phyloP scores from a whole-genome alignment of 2,113 vertebrate species.

The Abramis brama region DNA sequence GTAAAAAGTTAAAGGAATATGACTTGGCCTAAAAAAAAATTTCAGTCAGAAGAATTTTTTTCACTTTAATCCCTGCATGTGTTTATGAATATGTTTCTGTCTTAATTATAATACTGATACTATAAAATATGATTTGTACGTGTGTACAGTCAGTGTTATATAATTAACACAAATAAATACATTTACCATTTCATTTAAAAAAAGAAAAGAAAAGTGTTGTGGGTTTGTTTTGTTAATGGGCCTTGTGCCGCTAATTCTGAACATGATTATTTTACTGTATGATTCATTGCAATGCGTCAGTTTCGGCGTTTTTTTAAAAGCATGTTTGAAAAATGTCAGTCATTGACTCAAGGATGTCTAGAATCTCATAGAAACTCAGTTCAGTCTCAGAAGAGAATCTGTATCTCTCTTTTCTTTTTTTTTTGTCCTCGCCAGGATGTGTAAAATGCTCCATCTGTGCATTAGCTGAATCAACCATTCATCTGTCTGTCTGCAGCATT shows the following conservation, averaged over 20 bases:
- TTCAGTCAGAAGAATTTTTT: no score
- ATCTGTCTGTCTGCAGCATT: not conserved
- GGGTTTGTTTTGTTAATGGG: not conserved
- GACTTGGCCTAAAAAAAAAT: no score
- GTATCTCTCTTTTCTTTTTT: no score
- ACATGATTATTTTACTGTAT: not conserved
- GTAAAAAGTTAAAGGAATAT: no score
- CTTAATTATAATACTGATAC: not conserved
- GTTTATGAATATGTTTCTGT: not conserved
- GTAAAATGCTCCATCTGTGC: not conserved
- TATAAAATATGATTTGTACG: no score
- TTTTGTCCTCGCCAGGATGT: not conserved
- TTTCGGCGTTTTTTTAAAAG: not conserved
- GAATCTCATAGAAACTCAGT: not conserved
- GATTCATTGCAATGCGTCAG: not conserved
- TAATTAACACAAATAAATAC: no score
- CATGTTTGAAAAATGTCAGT: not conserved
- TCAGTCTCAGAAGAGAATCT: not conserved
- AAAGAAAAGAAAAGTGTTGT: no score
- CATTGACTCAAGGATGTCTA: not conserved
- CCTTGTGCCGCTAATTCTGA: not conserved
- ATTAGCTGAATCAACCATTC: constrained; percentile 4
- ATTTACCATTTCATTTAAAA: no score
- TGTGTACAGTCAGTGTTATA: no score
- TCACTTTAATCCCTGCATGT: no score